phyloP scores from a whole-genome alignment of 2,113 vertebrate species.

The Dermatemys mawii region DNA sequence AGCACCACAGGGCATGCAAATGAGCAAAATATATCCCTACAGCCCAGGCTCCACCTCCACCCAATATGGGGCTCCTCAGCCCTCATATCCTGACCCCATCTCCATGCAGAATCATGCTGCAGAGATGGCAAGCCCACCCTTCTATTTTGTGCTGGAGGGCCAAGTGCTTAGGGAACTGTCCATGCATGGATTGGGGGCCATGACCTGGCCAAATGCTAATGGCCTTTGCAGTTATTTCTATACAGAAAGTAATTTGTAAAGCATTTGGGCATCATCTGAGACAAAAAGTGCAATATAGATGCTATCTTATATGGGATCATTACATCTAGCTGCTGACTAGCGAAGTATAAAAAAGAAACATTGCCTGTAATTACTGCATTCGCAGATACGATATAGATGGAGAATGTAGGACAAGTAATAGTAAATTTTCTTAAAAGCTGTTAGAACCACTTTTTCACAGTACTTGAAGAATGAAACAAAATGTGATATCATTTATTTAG shows the following conservation, averaged over 20 bases:
- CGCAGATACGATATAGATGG: background rate
- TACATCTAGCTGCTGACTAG: background rate
- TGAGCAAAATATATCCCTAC: background rate
- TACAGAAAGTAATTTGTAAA: background rate
- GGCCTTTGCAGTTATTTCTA: background rate
- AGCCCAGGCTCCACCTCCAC: background rate
- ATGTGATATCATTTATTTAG: background rate
- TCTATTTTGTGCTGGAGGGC: background rate
- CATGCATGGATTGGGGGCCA: background rate
- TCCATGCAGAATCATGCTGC: background rate
- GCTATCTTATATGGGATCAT: background rate
- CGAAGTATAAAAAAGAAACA: background rate
- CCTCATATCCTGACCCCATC: background rate
- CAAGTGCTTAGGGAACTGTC: fast-evolving
- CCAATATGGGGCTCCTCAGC: background rate
- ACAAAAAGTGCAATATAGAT: background rate
- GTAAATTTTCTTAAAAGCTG: background rate
- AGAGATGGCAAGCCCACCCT: background rate
- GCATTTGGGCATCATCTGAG: background rate
- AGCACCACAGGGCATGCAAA: background rate
- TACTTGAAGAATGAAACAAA: background rate
- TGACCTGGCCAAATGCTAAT: background rate
- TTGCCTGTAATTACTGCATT: background rate
- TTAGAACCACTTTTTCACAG: background rate
- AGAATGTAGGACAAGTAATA: background rate